Evolutionary conservation across 2,888 invertebrate species (phyloP).

Genomic region (Amiota minor): DNA sequence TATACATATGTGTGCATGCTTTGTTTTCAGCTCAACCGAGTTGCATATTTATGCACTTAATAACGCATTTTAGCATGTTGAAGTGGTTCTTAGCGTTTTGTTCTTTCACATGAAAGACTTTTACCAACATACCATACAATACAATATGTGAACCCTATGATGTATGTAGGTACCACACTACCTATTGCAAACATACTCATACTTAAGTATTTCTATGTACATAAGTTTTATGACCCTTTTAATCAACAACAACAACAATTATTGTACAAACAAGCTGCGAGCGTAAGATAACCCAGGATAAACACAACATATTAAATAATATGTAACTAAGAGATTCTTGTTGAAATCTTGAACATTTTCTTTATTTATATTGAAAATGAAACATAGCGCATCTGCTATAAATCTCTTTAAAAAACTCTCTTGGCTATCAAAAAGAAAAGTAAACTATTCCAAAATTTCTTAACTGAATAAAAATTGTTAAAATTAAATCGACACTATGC

Average conservation of each 20-base stretch:
- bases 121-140: neutral
- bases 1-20: neutral
- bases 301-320: too few species aligned
- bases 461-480: too few species aligned
- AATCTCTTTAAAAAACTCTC: too few species aligned
- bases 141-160: too few species aligned
- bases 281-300: neutral
- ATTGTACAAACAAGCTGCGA: neutral
- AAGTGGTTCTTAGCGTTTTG: slow-evolving; percentile 65
- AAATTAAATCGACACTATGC: too few species aligned
- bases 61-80: slow-evolving; percentile 66
- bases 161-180: too few species aligned
- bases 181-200: slow-evolving; percentile 18
- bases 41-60: slow-evolving; percentile 68
- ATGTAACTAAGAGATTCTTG: too few species aligned
- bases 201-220: neutral
- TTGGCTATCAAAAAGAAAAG: too few species aligned
- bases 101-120: slow-evolving; percentile 42
- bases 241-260: neutral
- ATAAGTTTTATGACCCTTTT: slow-evolving; percentile 5
- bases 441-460: too few species aligned
- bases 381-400: too few species aligned
- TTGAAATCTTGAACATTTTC: too few species aligned
- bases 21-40: slow-evolving; percentile 34
- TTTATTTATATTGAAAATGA: too few species aligned